Evolutionary conservation across 2,113 vertebrate genomes (phyloP).

Genomic region (Hippocampus barbouri): DNA sequence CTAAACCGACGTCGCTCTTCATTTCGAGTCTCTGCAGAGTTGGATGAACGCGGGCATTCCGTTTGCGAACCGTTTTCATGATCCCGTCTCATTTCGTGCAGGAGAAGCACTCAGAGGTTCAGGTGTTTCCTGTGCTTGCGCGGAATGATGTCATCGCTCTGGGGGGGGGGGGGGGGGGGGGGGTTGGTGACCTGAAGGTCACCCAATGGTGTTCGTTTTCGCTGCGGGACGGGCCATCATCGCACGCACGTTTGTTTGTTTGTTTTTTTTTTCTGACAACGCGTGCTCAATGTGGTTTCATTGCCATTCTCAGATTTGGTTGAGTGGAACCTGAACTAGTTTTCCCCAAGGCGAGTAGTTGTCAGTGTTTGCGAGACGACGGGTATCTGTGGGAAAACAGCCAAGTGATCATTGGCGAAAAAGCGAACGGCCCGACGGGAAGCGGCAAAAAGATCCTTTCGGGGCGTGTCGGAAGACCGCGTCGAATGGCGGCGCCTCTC

Average conservation of each 20-base stretch:
- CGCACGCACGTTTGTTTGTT: not conserved
- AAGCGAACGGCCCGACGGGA: not conserved
- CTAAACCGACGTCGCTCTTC: not conserved
- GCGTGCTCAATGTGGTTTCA: not conserved
- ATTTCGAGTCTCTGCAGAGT: not conserved
- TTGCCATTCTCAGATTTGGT: too few relatives aligned
- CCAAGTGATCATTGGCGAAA: not conserved
- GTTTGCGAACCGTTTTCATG: not conserved
- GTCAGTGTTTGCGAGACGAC: too few relatives aligned
- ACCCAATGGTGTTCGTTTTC: not conserved
- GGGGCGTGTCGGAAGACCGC: not conserved
- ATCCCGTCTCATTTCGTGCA: not conserved
- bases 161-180: not conserved
- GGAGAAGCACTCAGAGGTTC: not conserved
- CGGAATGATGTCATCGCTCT: slow-evolving; percentile 11
- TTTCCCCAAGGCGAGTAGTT: not conserved
- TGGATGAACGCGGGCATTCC: too few relatives aligned
- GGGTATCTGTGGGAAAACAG: not conserved
- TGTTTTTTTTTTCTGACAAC: not conserved
- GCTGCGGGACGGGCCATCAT: not conserved
- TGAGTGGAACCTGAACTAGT: not conserved
- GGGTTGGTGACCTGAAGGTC: slow-evolving; percentile 17
- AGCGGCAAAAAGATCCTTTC: not conserved
- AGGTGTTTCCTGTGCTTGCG: slow-evolving; percentile 20
- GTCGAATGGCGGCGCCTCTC: slow-evolving; percentile 6